These are phyloP conservation scores for Anguilla megastoma DNA, from an alignment of 2,797 vertebrate genomes.

Conservation along the genomic window DNA sequence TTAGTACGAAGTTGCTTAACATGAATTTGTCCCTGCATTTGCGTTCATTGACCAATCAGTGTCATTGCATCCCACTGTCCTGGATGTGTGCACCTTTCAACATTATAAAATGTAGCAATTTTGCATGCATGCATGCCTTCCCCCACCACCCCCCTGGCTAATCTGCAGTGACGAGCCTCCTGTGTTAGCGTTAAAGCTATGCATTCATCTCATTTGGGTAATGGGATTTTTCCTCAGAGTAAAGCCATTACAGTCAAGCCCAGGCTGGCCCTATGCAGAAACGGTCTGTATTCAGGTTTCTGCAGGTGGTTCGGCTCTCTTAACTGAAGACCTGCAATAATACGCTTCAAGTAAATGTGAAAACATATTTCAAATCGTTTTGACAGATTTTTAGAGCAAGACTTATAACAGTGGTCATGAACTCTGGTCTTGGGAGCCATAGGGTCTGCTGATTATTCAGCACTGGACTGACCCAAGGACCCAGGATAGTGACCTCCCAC, in stretches of 20 bases:
- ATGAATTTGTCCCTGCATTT: neutral
- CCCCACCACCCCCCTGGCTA: conserved; percentile 38
- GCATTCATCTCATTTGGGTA: conserved; percentile 60
- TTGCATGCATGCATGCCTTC: conserved; percentile 32
- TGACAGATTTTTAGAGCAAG: neutral
- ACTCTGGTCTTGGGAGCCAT: neutral
- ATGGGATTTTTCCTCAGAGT: conserved; percentile 60
- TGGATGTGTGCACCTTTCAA: neutral
- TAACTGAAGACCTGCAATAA: neutral
- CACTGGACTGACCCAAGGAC: neutral
- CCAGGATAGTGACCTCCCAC: neutral
- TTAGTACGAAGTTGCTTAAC: neutral
- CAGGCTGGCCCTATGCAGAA: conserved; percentile 5
- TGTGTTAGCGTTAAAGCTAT: conserved; percentile 52
- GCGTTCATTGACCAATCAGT: neutral
- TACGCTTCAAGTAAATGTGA: neutral
- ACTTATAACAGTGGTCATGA: neutral
- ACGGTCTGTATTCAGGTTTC: neutral
- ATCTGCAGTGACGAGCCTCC: conserved; percentile 45
- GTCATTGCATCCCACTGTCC: neutral
- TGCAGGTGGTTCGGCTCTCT: neutral
- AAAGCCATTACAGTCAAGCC: conserved; percentile 54
- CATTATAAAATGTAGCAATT: conserved; percentile 37
- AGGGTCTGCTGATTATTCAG: neutral
- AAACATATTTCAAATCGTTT: neutral